A percentile compares a stretch with the other conserved stretches of the same genome.
Evolutionary conservation across 1,140 invertebrate species (phyloP).

Genomic region (Schlechtendalia chinensis): DNA sequence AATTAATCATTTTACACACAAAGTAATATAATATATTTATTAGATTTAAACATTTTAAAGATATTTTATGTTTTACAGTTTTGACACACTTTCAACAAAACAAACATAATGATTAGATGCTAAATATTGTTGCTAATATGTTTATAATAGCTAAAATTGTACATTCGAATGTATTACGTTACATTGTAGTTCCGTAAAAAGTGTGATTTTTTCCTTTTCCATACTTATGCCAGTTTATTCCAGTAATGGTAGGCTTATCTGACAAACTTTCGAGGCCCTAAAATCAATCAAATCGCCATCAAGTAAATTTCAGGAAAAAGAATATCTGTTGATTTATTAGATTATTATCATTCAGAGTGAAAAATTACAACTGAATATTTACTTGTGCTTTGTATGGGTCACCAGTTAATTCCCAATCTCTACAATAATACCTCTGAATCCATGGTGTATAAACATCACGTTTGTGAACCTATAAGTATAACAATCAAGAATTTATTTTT

Average conservation of each 20-base stretch:
- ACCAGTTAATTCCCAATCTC: constrained; percentile 45
- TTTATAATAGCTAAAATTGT: not conserved
- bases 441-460: constrained; percentile 31
- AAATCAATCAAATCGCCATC: constrained; percentile 33
- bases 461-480: not conserved
- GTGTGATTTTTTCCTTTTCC: constrained; percentile 14
- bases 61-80: not conserved
- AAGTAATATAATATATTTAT: not conserved
- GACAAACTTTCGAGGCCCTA: constrained; percentile 36
- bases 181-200: constrained; percentile 21
- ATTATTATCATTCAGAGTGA: not conserved
- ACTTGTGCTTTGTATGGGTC: constrained; percentile 41
- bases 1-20: too few relatives aligned
- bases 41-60: not conserved
- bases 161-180: not conserved
- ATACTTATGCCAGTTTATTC: constrained; percentile 39
- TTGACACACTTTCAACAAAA: not conserved
- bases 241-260: not conserved
- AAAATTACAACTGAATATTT: constrained; percentile 7
- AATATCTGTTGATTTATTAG: too few relatives aligned
- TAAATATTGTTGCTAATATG: not conserved
- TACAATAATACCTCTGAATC: constrained; percentile 36
- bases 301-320: not conserved
- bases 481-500: not conserved
- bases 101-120: not conserved